Evolutionary conservation across 2,113 vertebrate genomes (phyloP), one percentile per base, ranked within the genome.

Genomic region (Alosa alosa): DNA sequence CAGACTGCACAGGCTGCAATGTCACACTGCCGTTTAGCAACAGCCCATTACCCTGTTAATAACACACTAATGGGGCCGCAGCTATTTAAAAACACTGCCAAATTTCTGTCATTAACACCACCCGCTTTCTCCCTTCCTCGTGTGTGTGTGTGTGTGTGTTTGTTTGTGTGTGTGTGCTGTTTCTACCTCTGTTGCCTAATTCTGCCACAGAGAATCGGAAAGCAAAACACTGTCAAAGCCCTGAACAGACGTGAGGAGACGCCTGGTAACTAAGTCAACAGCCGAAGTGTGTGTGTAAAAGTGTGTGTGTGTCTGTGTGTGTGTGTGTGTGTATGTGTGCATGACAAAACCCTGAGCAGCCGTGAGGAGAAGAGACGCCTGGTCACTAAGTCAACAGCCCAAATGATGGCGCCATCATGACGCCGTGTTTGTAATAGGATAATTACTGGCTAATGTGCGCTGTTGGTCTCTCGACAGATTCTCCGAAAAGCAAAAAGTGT

Each of bases 11-110:
- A 87, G 86, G 90, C 89, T 31, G 90, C 92, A 94, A 94, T 93
- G 94, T 94, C 93, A 91, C 93, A 92, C 93, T 92, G 90, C 93
- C 94, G 92, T 96, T 96, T 96, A 96, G 95, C 93, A 96, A 96
- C 95, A 96, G 95, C 91, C 94, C 95, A 96, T 97, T 96, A 96
- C 90, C 93, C 94, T 90, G 92, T 93, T 96, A 96, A 97, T 97
- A 95, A 94, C 88, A 94, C 93, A 87, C 92, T 95, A 96, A 96
- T 96, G 95, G 94, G 93, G 89, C 91, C 93, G 92, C 93, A 93
- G 94, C 96, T 96, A 95, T 96, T 96, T 96, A 93, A 94, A 95
- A 95, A 90, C 93, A 91, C 91, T 82, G 89, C 90, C 92, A 88
- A 93, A 95, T 95, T 95, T 90, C 93, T 92, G 93, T 92, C 94